Evolutionary conservation across 2,113 vertebrate species (phyloP), one percentile per base, ranked within the genome.

Genomic region (Podarcis cretensis): DNA sequence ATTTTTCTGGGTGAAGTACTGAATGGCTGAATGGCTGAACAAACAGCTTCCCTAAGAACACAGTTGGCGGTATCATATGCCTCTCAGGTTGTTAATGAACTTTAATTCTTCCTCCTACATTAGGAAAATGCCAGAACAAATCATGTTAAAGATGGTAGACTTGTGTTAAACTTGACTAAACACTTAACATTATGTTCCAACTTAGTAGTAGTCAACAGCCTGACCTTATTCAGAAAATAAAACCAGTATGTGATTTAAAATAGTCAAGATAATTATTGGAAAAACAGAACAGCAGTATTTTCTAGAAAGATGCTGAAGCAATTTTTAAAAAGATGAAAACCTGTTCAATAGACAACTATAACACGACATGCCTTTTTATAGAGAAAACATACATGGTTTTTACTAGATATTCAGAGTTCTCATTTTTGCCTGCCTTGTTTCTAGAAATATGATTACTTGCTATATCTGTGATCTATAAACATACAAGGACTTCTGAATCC

Each of bases 401-500:
- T 85, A 79, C 80, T 63, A 48, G 35, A 18, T 35, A 68, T 4
- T 68, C 74, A 30, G 35, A 87, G n/a, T 7, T 69, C 9, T 32
- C 21, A 48, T 81, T 74, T 89, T 87, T 80, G 89, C 75, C 83
- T 68, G 40, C 57, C 48, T 40, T 84, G 18, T 66, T 92, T 59
- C 83, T 81, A 75, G 37, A 54, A 54, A 86, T 73, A 90, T 92
- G 75, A 0, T 5, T 20, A 1, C 59, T 0, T 68, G 18, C 0
- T 81, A 23, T 81, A 85, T 74, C 71, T 91, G 59, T 83, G 40
- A 89, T 37, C 21, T 84, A 83, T 91, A 83, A 83, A 91, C 76
- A 87, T 91, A 90, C 76, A 84, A 66, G 91, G 65, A 84, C 0
- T 89, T n/a, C 18, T 87, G 89, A 93, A 85, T 91, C 83, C 92